phyloP scores from a whole-genome alignment of 2,113 vertebrate genomes.

The Spermophilus dauricus region DNA sequence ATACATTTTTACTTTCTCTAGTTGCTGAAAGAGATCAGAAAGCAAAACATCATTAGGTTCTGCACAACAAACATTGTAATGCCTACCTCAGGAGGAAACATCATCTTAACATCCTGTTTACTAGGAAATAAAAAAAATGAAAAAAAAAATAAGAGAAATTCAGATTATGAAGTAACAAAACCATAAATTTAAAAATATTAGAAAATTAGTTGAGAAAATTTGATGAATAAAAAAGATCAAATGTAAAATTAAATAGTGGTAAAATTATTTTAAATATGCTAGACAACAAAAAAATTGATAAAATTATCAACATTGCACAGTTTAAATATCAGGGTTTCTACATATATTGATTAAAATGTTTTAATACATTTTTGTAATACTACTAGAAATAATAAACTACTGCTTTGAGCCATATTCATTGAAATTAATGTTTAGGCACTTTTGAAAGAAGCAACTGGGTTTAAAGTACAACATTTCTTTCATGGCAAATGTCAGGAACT shows the following conservation, averaged over 20 bases:
- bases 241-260: background rate
- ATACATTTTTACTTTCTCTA: slow-evolving; percentile 65
- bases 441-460: background rate
- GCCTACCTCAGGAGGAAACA: background rate
- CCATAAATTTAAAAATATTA: background rate
- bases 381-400: background rate
- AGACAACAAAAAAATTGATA: background rate
- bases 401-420: background rate
- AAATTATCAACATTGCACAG: background rate
- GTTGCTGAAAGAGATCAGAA: background rate
- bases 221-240: slow-evolving; percentile 2
- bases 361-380: background rate
- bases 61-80: background rate
- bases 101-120: background rate
- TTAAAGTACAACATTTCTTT: slow-evolving; percentile 15
- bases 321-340: background rate
- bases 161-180: background rate
- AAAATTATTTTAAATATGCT: slow-evolving; percentile 44
- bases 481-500: background rate
- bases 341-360: background rate
- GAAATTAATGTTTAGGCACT: background rate
- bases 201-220: slow-evolving; percentile 10
- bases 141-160: background rate
- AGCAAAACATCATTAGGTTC: background rate
- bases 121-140: slow-evolving; percentile 41